Evolutionary conservation across 2,797 vertebrate species (phyloP), one percentile per base, ranked within the genome.

Genomic region (Parotocinclus haroldoi): DNA sequence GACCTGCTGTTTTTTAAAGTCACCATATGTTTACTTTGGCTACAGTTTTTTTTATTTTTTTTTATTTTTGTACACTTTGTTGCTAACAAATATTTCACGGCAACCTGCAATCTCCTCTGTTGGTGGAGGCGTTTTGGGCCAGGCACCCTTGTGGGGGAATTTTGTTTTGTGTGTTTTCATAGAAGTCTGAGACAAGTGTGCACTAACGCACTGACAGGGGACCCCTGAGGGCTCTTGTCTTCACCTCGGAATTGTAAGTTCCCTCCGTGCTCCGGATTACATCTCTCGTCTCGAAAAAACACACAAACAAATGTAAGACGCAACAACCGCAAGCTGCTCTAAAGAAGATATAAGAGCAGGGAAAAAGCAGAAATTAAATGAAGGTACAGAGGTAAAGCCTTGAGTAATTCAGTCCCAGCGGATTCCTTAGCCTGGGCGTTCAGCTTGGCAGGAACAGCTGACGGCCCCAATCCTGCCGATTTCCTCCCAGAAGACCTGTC

Each of bases 221-320:
- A 92, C 94, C 94, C 95, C 94, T 90, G 94, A 93, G 94, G 95
- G 96, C 91, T 89, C 93, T 92, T 94, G 93, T 96, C 96, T 96
- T 95, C 94, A 97, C 95, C 95, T 97, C 94, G 90, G 92, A 95
- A 96, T 97, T 92, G 95, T 92, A 93, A 90, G 91, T 93, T 97
- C 95, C 95, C 94, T 95, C 94, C 94, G 94, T 95, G 93, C 94
- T 94, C 94, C 95, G 94, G 95, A 96, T 98, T 98, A 96, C 94
- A 93, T 82, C 62, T 82, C 80, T 78, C 69, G 75, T 8, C 11
- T 14, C 77, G 73, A 46, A 60, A 56, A 65, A 37, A 17, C 58
- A 45, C 63, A 13, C 58, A 62, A 52, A 18, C 63, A 67, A 69
- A 45, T 75, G 79, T 80, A 72, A 75, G 70, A 69, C 79, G 75